A percentile compares a stretch with the other conserved stretches of the same genome.
These are phyloP conservation scores for Condylura cristata DNA, from an alignment of 2,113 vertebrate species.

Conservation along the genomic window DNA sequence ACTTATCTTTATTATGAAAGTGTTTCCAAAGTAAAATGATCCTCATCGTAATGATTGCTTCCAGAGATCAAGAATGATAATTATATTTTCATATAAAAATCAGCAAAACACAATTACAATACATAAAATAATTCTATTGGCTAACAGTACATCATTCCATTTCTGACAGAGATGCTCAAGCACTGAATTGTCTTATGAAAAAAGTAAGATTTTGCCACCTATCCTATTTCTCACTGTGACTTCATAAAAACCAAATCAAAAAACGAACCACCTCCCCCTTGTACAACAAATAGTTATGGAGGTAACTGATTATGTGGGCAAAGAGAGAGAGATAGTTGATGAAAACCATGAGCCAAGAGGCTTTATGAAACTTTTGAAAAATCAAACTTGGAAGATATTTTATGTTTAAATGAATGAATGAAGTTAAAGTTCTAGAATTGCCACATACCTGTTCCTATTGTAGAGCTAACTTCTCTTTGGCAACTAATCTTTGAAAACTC, in stretches of 20 bases:
- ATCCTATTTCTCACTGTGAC: slow-evolving; percentile 67
- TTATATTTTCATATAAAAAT: slow-evolving; percentile 82
- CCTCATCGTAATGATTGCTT: slow-evolving; percentile 82
- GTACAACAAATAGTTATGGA: neutral
- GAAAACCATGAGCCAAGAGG: neutral
- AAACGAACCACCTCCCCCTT: slow-evolving; percentile 31
- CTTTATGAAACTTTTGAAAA: slow-evolving; percentile 3
- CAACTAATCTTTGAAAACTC: slow-evolving; percentile 76
- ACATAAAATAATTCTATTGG: slow-evolving; percentile 80
- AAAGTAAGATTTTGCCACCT: slow-evolving; percentile 77
- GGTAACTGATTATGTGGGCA: neutral
- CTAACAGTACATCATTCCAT: slow-evolving; percentile 77
- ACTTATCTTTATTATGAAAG: slow-evolving; percentile 90
- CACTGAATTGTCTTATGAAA: slow-evolving; percentile 80
- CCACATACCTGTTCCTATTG: slow-evolving; percentile 29
- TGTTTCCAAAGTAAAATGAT: slow-evolving; percentile 87
- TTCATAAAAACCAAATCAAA: slow-evolving; percentile 49
- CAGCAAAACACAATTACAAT: slow-evolving; percentile 79
- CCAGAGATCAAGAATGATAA: slow-evolving; percentile 83
- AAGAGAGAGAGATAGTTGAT: neutral
- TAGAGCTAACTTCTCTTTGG: slow-evolving; percentile 74
- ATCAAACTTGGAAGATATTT: neutral
- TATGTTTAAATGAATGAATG: slow-evolving; percentile 3
- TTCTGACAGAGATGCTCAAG: slow-evolving; percentile 85
- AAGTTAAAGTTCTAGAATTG: slow-evolving; percentile 4